Base-by-base conservation (phyloP, 2,797 vertebrate genomes). In the Antrozous pallidus region DNA sequence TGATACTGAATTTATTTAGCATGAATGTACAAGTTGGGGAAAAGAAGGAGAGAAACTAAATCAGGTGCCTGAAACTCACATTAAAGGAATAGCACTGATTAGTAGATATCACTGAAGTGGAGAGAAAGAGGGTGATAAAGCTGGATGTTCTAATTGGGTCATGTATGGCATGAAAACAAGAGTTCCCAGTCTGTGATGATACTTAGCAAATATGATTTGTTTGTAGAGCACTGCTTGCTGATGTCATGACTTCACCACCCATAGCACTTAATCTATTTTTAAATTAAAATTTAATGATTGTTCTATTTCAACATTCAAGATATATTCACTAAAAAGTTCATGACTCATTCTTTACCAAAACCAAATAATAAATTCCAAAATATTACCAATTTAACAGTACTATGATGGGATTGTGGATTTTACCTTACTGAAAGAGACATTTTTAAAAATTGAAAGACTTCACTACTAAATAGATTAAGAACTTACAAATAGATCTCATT, bases 241-340 rank as follows among this genome's bases (percentile, higher is more conserved):
- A 10, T 54, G 36, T 75, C 54, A 49, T 54, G 31, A 33, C 42
- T 77, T 67, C 69, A 81, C 1, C 74, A 70, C n/a, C 73, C 12
- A 75, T 1, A 86, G 31, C 24, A 78, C 20, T 38, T 80, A 73
- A 69, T 88, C 54, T 74, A 70, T 56, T 75, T 82, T 75, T 24
- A 94, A 90, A 90, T 84, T 78, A 78, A 92, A 69, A 69, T 80
- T 90, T 69, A 89, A 93, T 49, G 33, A n/a, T 22, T 67, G 58
- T 20, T 93, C 14, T 77, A 9, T 93, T 84, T 86, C 80, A 90
- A 74, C 56, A 51, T 67, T 51, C 10, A 85, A 51, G 47, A 61
- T 61, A 49, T 22, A 86, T 4, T 74, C 49, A 92, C 13, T 73
- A 31, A 69, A 42, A 69, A 73, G 45, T 67, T 58, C 28, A 71